These are phyloP conservation scores for Cladopsammia gracilis DNA, from an alignment of 64 coral and sea anemone genomes.

Conservation along the genomic window DNA sequence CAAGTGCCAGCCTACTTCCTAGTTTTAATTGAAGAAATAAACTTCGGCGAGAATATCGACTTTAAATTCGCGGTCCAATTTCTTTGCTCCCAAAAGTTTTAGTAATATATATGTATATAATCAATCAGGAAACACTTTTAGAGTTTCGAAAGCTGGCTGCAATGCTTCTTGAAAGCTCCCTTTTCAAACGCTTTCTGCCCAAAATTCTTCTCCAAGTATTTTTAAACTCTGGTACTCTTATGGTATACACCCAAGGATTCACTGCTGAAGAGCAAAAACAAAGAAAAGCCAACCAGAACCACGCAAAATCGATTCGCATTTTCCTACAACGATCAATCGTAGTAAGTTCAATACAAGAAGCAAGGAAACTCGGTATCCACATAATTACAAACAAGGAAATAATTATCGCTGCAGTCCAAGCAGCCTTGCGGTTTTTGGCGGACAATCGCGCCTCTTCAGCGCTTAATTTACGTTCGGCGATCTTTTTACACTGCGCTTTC, in stretches of 20 bases:
- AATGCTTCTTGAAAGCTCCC: constrained; percentile 12
- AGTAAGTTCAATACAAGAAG: constrained; percentile 37
- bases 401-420: constrained; percentile 58
- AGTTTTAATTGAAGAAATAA: too few species aligned
- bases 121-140: not conserved
- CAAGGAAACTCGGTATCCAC: constrained; percentile 63
- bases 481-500: constrained; percentile 42
- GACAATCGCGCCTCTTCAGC: constrained; percentile 1
- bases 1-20: too few species aligned
- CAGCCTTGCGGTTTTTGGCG: constrained; percentile 59
- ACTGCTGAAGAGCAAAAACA: constrained; percentile 48
- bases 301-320: constrained; percentile 46
- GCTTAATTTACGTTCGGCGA: constrained; percentile 40
- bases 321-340: constrained; percentile 6
- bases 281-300: constrained; percentile 68
- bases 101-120: too few species aligned
- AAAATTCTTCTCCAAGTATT: constrained; percentile 12
- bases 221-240: constrained; percentile 62
- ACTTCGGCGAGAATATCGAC: too few species aligned
- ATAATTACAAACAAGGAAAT: constrained; percentile 58
- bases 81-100: too few species aligned
- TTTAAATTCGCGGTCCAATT: too few species aligned
- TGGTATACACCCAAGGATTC: constrained; percentile 69
- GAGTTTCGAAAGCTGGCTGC: constrained; percentile 5
- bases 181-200: constrained; percentile 5